Conservation (phyloP, 2,113 vertebrate species). For the Thunnus thynnus region DNA sequence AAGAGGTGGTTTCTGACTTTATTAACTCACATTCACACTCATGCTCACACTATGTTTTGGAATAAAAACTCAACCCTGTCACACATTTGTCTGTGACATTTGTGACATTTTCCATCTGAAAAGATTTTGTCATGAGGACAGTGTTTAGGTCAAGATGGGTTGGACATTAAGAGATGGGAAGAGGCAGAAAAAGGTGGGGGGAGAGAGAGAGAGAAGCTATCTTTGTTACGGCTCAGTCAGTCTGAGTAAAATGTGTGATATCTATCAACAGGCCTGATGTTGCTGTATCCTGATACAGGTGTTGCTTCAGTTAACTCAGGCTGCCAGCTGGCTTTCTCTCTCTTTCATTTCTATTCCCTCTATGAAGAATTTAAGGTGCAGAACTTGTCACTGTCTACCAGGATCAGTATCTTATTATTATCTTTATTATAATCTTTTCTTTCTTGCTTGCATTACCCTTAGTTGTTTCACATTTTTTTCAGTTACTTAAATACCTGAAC, state of each 20-base stretch:
- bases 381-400: neutral
- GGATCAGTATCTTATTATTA: neutral
- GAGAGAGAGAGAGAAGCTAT: neutral
- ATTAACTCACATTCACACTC: no score
- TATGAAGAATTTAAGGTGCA: neutral
- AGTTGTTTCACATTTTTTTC: no score
- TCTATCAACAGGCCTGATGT: constrained; percentile 3
- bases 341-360: neutral
- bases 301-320: constrained; percentile 19
- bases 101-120: neutral
- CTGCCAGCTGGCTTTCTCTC: neutral
- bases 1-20: neutral
- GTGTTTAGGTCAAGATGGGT: constrained; percentile 1
- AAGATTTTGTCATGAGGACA: neutral
- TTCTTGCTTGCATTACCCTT: no score
- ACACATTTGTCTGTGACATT: no score
- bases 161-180: neutral
- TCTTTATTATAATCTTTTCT: neutral
- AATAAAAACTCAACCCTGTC: no score
- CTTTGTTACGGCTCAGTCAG: neutral
- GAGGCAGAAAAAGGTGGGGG: neutral
- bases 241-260: constrained; percentile 1
- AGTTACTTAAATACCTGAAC: no score
- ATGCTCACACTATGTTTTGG: no score
- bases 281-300: constrained; percentile 7